Evolutionary conservation across 2,113 vertebrate species (phyloP), one percentile per base, ranked within the genome.

Genomic region (Pogona vitticeps): DNA sequence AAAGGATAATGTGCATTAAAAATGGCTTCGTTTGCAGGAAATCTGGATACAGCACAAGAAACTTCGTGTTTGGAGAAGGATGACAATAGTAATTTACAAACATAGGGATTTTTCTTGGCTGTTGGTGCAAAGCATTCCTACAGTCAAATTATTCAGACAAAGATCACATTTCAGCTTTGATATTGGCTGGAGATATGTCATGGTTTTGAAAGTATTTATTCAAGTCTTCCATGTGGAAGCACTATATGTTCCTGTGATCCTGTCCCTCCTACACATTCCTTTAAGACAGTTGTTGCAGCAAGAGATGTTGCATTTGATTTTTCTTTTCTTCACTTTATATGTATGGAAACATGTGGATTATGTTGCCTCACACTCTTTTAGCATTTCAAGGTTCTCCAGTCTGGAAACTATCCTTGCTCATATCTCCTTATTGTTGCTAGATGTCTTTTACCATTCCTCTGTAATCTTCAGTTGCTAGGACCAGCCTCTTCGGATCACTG

Each of bases 401-500:
- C 91, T 92, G 94, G 91, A 92, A 40, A 40, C 38, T 91, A 70
- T 79, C 91, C 89, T 90, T 92, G 58, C 78, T 94, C 91, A 79
- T 38, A 89, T 91, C 70, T 92, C 93, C 94, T 89, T 67, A 91
- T 91, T 88, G 91, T 89, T 91, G 94, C 76, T 91, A 88, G 87
- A 89, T 88, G 84, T 38, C 52, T 93, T 94, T 94, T 94, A 91
- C 92, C 86, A 90, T 90, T 71, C 65, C 23, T 89, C 88, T 84
- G 92, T 91, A 94, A 91, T 92, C 80, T 89, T n/a, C n/a, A n/a
- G n/a, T n/a, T n/a, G n/a, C n/a, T n/a, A n/a, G n/a, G n/a, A n/a
- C n/a, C n/a, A n/a, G n/a, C n/a, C 15, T 83, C 92, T 92, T 92
- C 94, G 90, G n/a, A 95, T 95, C 92, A 96, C 95, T 95, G 95